phyloP scores from a whole-genome alignment of 2,797 vertebrate genomes.

The Sebastes glaucus region DNA sequence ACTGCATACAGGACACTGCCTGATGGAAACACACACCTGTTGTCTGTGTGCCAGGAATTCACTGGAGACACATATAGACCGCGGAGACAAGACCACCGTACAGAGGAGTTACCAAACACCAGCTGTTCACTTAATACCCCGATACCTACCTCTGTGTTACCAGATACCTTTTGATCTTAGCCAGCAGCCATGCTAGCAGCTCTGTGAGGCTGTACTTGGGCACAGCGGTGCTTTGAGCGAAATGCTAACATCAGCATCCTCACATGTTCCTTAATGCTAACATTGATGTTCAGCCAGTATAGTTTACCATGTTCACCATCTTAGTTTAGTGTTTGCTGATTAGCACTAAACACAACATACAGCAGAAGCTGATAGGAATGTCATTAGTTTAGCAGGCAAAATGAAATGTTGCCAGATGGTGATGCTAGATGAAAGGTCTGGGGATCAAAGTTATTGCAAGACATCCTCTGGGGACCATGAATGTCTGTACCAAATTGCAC shows the following conservation, averaged over 20 bases:
- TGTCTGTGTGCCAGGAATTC: constrained; percentile 40
- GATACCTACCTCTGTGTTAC: not conserved
- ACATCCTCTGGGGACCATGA: not conserved
- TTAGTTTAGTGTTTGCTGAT: not conserved
- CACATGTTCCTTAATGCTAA: not conserved
- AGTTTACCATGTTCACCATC: not conserved
- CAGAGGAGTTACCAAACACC: not conserved
- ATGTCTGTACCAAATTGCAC: not conserved
- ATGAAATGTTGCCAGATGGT: too few species aligned
- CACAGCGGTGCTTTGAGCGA: not conserved
- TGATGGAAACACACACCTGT: constrained; percentile 52
- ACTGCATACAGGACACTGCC: not conserved
- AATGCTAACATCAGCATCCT: not conserved
- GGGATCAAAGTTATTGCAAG: not conserved
- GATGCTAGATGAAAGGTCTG: not conserved
- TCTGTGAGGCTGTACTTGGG: not conserved
- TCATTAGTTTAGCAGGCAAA: too few species aligned
- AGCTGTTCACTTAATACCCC: not conserved
- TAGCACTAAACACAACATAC: not conserved
- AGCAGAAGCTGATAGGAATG: not conserved
- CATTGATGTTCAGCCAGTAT: too few species aligned
- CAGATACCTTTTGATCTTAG: not conserved
- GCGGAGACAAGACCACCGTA: not conserved
- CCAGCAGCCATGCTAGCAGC: not conserved
- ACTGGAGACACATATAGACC: constrained; percentile 21